Evolutionary conservation across 2,888 invertebrate genomes (phyloP).

Genomic region (Heliconius ismenius): DNA sequence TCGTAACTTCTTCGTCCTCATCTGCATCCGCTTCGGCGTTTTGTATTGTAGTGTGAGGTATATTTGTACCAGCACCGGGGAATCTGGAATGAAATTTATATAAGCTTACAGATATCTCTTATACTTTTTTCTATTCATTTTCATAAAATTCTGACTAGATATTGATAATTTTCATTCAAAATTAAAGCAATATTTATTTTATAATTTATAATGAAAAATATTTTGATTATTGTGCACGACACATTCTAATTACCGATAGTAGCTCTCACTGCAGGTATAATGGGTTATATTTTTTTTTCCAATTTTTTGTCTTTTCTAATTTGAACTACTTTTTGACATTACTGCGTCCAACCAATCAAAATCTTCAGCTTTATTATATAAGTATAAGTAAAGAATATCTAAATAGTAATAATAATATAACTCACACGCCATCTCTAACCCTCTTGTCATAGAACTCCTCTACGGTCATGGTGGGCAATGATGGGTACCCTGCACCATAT

Average conservation of each 20-base stretch:
- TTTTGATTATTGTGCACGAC: too few relatives aligned
- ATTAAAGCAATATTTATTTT: too few relatives aligned
- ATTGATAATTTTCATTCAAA: too few relatives aligned
- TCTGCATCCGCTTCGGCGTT: slow-evolving; percentile 74
- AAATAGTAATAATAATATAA: background rate
- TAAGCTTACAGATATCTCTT: background rate
- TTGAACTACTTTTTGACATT: background rate
- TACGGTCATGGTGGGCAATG: slow-evolving; percentile 94
- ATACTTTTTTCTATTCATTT: too few relatives aligned
- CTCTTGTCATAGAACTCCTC: slow-evolving; percentile 97
- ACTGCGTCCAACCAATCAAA: background rate
- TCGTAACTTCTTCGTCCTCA: slow-evolving; percentile 81
- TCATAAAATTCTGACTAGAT: too few relatives aligned
- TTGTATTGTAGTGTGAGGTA: slow-evolving; percentile 69
- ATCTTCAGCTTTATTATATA: background rate
- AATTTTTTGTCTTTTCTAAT: too few relatives aligned
- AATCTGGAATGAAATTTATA: slow-evolving; percentile 54
- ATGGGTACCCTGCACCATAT: slow-evolving; percentile 96
- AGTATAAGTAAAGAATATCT: background rate
- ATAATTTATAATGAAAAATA: too few relatives aligned
- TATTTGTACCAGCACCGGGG: slow-evolving; percentile 62
- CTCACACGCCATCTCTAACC: slow-evolving; percentile 87
- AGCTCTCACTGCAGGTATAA: too few relatives aligned
- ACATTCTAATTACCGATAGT: too few relatives aligned
- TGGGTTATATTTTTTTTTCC: too few relatives aligned